phyloP scores from a whole-genome alignment of 1,140 invertebrate genomes.

The Phortica variegata region DNA sequence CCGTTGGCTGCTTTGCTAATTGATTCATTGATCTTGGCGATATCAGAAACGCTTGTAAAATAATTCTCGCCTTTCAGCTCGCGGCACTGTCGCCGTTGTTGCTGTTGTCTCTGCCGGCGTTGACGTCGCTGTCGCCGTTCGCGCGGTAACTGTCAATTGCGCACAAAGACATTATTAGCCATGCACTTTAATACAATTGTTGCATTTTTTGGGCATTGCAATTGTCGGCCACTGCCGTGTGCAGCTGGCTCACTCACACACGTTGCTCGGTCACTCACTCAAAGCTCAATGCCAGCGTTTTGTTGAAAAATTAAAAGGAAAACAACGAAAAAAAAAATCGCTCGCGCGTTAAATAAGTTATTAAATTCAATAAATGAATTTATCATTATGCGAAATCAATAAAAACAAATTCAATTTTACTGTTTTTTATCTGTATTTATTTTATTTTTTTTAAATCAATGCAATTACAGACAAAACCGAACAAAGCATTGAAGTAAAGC shows the following conservation, averaged over 20 bases:
- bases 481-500: too few species aligned
- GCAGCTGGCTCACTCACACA: too few species aligned
- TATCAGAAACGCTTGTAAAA: slow-evolving; percentile 37
- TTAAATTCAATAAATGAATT: slow-evolving; percentile 55
- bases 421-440: slow-evolving; percentile 1
- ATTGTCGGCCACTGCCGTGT: too few species aligned
- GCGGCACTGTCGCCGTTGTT: slow-evolving; percentile 6
- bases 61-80: slow-evolving; percentile 37
- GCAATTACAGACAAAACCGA: too few species aligned
- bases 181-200: slow-evolving; percentile 50
- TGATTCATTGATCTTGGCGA: slow-evolving; percentile 54
- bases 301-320: too few species aligned
- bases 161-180: slow-evolving; percentile 54
- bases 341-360: slow-evolving; percentile 35
- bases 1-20: slow-evolving; percentile 38
- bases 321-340: background rate
- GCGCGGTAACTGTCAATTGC: slow-evolving; percentile 52
- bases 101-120: slow-evolving; percentile 22
- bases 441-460: too few species aligned
- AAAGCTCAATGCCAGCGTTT: too few species aligned
- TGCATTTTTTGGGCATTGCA: too few species aligned
- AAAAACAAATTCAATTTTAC: slow-evolving; percentile 54
- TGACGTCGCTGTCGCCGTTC: slow-evolving; percentile 41
- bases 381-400: slow-evolving; percentile 33
- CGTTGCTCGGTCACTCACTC: too few species aligned